Evolutionary conservation across 2,113 vertebrate species (phyloP), one percentile per base, ranked within the genome.

Genomic region (Amphilophus citrinellus): DNA sequence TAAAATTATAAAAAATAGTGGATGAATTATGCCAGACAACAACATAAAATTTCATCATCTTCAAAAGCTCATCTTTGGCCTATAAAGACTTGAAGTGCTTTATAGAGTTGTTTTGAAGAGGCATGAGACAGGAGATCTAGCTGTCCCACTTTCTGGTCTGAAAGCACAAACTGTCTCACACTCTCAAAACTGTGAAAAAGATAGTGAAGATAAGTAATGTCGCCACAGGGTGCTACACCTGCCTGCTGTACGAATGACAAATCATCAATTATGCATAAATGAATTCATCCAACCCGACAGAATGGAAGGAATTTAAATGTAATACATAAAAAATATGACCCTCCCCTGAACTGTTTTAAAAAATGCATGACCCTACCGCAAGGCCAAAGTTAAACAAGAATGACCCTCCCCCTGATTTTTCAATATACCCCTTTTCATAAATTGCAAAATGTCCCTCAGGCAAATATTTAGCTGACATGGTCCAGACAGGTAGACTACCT

Each of bases 401-500:
- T 79, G 88, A 93, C 89, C 79, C 78, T 63, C 81, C 88, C 77
- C 24, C 27, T 84, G 84, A 89, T 89, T 84, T 83, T 85, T 90
- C 90, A 91, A 90, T 91, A 90, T 77, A 82, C 84, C 82, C 85
- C 84, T 93, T 91, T 94, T 92, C 84, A 91, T 91, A 85, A 90
- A 93, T 91, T 42, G 77, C 83, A 84, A 89, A 93, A 89, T 88
- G 85, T 91, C 89, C 88, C 92, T 84, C 85, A 91, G 87, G 84
- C 91, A 95, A 96, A 96, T 95, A 95, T 96, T 95, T 95, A 95
- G 91, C 89, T 88, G 93, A 94, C 87, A 94, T 77, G 91, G 87
- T 95, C 92, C 91, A 93, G 92, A 93, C 92, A 94, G 92, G 90
- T 93, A 92, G 92, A 93, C 92, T 87, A 92, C 90, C 87, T 92